Conservation (phyloP, 2,113 vertebrate genomes). For the Dendropsophus ebraccatus region DNA sequence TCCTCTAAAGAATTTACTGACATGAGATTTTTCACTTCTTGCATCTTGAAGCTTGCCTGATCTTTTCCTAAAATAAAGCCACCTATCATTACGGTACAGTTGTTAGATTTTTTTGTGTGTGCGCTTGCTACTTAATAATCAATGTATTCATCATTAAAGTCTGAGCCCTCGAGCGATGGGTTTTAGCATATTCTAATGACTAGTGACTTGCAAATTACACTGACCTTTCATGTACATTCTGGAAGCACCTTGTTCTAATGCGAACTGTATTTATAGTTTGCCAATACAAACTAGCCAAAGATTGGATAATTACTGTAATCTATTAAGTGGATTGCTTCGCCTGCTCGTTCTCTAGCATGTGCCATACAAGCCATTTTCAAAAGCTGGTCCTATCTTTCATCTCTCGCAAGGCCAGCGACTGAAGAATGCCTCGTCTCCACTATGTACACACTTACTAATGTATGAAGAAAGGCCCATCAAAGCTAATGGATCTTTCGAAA, state of each 20-base stretch:
- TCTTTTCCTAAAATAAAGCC: conserved; percentile 87
- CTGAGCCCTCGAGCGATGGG: conserved; percentile 86
- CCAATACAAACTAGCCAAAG: conserved; percentile 88
- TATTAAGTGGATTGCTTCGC: conserved; percentile 84
- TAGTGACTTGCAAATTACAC: conserved; percentile 90
- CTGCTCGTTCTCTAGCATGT: conserved; percentile 82
- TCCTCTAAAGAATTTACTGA: conserved; percentile 86
- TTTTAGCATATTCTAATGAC: conserved; percentile 96
- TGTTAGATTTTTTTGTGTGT: conserved; percentile 84
- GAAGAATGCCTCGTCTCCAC: conserved; percentile 69
- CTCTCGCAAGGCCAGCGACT: conserved; percentile 73
- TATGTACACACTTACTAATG: conserved; percentile 68
- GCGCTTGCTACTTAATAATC: conserved; percentile 92
- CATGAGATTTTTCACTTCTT: conserved; percentile 84
- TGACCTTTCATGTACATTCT: conserved; percentile 91
- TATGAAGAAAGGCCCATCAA: conserved; percentile 69
- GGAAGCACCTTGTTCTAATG: conserved; percentile 89
- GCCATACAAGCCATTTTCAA: conserved; percentile 79
- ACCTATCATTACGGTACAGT: conserved; percentile 79
- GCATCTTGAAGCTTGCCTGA: conserved; percentile 80
- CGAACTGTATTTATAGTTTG: conserved; percentile 88
- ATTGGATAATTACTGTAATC: conserved; percentile 89
- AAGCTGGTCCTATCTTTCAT: conserved; percentile 82
- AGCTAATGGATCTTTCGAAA: conserved; percentile 71
- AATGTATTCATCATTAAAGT: conserved; percentile 94